Evolutionary conservation across 2,797 vertebrate species (phyloP).

Genomic region (Clarias pachynema): DNA sequence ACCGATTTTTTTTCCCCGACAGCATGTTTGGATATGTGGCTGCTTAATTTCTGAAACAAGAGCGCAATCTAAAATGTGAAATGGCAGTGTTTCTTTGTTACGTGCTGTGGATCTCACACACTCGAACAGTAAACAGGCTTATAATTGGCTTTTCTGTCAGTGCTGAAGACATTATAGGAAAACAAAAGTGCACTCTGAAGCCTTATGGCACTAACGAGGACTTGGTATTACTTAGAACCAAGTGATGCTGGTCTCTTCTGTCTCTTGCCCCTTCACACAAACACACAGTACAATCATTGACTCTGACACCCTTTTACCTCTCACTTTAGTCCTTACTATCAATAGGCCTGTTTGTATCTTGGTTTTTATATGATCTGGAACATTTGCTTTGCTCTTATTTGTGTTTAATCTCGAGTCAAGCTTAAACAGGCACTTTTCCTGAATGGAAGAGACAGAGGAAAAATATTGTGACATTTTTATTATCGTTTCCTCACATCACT

Average conservation of each 20-base stretch:
- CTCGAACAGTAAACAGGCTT: slow-evolving; percentile 25
- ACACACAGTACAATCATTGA: neutral
- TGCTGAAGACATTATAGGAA: slow-evolving; percentile 39
- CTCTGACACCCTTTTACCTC: slow-evolving; percentile 25
- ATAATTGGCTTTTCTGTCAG: slow-evolving; percentile 49
- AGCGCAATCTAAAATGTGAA: neutral
- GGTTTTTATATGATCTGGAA: neutral
- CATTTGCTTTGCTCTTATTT: neutral
- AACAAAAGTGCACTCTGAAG: slow-evolving; percentile 42
- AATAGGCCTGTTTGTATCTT: neutral
- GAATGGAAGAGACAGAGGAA: neutral
- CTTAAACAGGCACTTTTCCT: neutral
- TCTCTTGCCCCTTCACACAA: slow-evolving; percentile 8
- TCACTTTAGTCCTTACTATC: neutral
- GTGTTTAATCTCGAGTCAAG: neutral
- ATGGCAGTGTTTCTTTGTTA: slow-evolving; percentile 5
- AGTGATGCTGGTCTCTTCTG: slow-evolving; percentile 44
- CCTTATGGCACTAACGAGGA: slow-evolving; percentile 33
- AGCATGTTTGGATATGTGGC: neutral
- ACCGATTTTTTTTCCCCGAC: neutral
- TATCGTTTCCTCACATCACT: neutral
- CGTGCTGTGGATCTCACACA: slow-evolving; percentile 10
- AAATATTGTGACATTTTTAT: neutral
- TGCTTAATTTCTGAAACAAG: neutral
- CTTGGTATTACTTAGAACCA: slow-evolving; percentile 56